Evolutionary conservation across 2,797 vertebrate species (phyloP).

Genomic region (Myotis planiceps): DNA sequence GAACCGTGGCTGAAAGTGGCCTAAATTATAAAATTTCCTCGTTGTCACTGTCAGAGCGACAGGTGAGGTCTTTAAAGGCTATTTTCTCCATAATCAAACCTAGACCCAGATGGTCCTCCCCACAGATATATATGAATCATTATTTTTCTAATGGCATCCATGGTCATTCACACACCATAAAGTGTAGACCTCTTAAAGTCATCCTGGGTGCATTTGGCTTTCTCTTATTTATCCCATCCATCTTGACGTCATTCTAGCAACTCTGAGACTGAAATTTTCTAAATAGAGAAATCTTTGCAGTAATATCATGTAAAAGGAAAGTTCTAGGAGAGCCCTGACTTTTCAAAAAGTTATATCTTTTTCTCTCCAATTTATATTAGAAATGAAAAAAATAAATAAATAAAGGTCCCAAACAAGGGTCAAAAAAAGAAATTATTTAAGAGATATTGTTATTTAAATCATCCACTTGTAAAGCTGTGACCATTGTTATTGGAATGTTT

Average conservation of each 20-base stretch:
- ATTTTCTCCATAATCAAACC: not conserved
- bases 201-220: not conserved
- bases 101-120: not conserved
- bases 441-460: not conserved
- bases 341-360: not conserved
- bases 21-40: not conserved
- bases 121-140: not conserved
- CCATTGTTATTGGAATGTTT: not conserved
- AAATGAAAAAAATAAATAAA: not conserved
- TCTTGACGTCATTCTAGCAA: conserved; percentile 29
- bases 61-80: not conserved
- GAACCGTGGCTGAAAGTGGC: not conserved
- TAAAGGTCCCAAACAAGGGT: not conserved
- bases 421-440: not conserved
- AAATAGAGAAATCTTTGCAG: not conserved
- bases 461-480: not conserved
- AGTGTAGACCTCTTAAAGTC: not conserved
- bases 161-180: not conserved
- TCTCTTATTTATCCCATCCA: not conserved
- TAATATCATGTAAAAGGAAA: not conserved
- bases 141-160: not conserved
- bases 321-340: not conserved
- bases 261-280: not conserved
- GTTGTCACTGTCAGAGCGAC: not conserved
- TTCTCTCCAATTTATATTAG: not conserved